Conservation (phyloP, 2,888 invertebrate genomes). For the Orthosia gracilis region DNA sequence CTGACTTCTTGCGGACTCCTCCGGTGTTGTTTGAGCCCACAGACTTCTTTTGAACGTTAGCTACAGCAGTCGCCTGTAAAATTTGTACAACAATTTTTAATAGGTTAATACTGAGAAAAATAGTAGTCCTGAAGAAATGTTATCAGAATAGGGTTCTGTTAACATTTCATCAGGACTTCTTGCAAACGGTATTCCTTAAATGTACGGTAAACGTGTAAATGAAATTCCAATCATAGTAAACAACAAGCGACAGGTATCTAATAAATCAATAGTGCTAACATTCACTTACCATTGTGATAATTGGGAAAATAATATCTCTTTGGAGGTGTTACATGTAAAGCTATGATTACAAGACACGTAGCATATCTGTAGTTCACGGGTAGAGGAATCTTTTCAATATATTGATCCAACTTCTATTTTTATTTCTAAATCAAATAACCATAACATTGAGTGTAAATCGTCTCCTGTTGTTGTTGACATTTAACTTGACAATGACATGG, state of each 20-base stretch:
- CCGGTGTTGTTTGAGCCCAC: conserved; percentile 76
- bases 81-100: background rate
- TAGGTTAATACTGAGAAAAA: background rate
- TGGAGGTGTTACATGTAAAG: conserved; percentile 6
- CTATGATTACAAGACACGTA: conserved; percentile 33
- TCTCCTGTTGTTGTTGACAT: conserved; percentile 5
- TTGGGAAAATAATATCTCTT: conserved; percentile 23
- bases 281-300: conserved; percentile 58
- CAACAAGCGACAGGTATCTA: conserved; percentile 32
- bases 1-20: conserved; percentile 92
- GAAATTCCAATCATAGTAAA: conserved; percentile 8
- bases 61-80: conserved; percentile 83
- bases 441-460: conserved; percentile 40
- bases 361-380: conserved; percentile 33
- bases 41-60: conserved; percentile 80
- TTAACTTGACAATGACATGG: conserved; percentile 16
- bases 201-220: background rate
- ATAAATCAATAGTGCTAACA: conserved; percentile 35
- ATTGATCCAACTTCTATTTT: conserved; percentile 58
- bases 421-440: conserved; percentile 47
- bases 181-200: background rate
- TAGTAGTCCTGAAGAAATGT: too few relatives aligned
- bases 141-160: background rate
- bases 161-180: background rate
- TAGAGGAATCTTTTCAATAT: conserved; percentile 29